Base-by-base conservation (phyloP, 2,888 invertebrate species). In the Melipona beecheii region DNA sequence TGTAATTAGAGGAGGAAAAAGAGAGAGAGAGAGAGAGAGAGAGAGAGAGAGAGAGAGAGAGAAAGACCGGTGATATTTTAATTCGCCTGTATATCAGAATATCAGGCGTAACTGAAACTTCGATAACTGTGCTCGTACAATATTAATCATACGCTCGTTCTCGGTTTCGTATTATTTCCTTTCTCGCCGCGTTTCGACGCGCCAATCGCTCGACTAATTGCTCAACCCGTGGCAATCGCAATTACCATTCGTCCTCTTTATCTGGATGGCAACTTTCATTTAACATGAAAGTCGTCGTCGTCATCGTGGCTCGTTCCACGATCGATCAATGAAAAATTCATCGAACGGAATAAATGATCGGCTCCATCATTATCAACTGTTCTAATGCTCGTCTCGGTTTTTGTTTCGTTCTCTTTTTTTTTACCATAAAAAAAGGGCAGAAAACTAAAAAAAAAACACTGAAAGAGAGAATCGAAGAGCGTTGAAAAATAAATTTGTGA, bases 151-250 rank as follows among this genome's bases (percentile, higher is more conserved):
- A 71, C 65, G 52, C 36, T 52, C 50, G 52, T 71, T 74, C 69
- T 56, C 73, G 60, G 60, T 62, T 31, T 76, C 62, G 27, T 68
- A 62, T 76, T 72, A 73, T 70, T 84, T 64, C 74, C 79, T 74
- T 82, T 54, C 69, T 66, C 85, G 69, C 62, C 43, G 73, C 52
- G 58, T 77, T 54, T 72, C 71, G 58, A 71, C 65, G 80, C 80
- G 56, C 43, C 78, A 43, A 78, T 78, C 78, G 50, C 50, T 62
- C 24, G 27, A 43, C 78, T 72, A 72, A 81, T 81, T 72, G 78
- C 80, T 80, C 77, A 65, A 77, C 70, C 58, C 70, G 50, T 65
- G 77, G 56, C 80, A 72, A 77, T 72, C 43, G 78, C 71, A 70
- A 80, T 81, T 81, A 72, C 24, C 78, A n/a, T 24, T 52, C 71